These are phyloP conservation scores for Numida meleagris DNA, from an alignment of 2,113 vertebrate species.

Conservation along the genomic window DNA sequence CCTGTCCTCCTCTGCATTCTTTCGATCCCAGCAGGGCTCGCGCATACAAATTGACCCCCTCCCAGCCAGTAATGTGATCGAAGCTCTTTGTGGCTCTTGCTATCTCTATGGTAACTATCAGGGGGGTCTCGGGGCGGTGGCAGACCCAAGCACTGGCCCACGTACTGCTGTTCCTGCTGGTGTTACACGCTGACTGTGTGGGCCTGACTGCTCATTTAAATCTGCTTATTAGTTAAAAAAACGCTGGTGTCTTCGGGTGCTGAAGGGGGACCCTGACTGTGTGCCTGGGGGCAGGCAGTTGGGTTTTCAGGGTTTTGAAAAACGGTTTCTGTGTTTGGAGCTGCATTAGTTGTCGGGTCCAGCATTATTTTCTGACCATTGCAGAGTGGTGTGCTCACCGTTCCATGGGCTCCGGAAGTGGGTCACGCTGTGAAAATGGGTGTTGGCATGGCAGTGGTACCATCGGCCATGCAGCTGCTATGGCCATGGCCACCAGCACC, in stretches of 20 bases:
- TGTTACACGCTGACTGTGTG: not conserved
- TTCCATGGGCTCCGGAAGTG: not conserved
- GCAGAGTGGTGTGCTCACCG: not conserved
- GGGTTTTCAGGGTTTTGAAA: not conserved
- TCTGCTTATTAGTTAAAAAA: not conserved
- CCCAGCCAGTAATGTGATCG: slow-evolving; percentile 70
- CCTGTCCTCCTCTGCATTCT: slow-evolving; percentile 74
- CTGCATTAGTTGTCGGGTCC: not conserved
- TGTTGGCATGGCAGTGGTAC: rapidly evolving
- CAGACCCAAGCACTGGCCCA: slow-evolving; percentile 49
- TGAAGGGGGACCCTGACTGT: rapidly evolving
- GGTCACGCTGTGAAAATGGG: not conserved
- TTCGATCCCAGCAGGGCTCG: slow-evolving; percentile 75
- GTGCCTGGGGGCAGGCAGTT: not conserved
- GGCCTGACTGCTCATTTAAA: slow-evolving; percentile 42
- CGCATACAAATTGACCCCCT: slow-evolving; percentile 78
- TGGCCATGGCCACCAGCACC: not conserved
- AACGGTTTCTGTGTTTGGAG: not conserved
- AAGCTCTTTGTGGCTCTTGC: slow-evolving; percentile 75
- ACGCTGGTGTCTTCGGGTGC: not conserved
- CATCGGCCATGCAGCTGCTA: rapidly evolving
- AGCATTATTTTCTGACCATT: not conserved
- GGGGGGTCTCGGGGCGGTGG: slow-evolving; percentile 56
- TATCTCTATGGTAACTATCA: slow-evolving; percentile 78
- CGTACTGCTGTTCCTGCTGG: slow-evolving; percentile 32